These are phyloP conservation scores for Pipistrellus kuhlii DNA, from an alignment of 2,797 vertebrate species.

Conservation along the genomic window DNA sequence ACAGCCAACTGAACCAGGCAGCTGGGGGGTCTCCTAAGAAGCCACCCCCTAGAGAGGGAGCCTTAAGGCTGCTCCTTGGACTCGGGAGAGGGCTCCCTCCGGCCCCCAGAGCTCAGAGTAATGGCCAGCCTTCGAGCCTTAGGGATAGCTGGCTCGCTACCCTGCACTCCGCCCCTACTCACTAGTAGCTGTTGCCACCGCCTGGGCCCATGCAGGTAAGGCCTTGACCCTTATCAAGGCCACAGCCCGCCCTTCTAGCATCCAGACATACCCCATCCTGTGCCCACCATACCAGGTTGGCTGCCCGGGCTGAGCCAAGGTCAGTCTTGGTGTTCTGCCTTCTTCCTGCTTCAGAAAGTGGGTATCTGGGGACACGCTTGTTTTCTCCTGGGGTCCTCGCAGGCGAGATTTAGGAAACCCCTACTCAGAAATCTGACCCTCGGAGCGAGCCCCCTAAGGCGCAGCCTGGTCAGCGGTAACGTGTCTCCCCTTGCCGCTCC, in stretches of 20 bases:
- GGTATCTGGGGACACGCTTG: not conserved
- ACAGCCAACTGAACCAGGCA: not conserved
- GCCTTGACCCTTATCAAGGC: not conserved
- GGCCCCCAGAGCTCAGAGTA: not conserved
- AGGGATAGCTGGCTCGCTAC: not conserved
- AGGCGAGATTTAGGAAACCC: not conserved
- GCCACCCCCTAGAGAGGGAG: not conserved
- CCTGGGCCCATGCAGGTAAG: not conserved
- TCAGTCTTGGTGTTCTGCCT: not conserved
- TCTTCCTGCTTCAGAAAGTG: not conserved
- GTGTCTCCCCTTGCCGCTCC: not conserved
- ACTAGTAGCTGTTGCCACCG: accelerated
- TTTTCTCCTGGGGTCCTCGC: not conserved
- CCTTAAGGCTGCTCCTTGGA: not conserved
- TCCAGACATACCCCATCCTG: not conserved
- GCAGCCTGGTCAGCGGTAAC: not conserved
- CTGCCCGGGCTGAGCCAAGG: not conserved
- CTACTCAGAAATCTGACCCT: not conserved
- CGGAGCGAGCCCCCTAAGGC: not conserved
- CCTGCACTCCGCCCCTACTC: not conserved
- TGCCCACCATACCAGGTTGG: not conserved
- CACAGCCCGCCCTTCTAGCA: not conserved
- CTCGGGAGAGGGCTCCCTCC: not conserved
- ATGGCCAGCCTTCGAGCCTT: not conserved
- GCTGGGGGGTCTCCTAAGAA: not conserved